Conservation (phyloP, 92 coral and sea anemone genomes). For the Desmophyllum pertusum region DNA sequence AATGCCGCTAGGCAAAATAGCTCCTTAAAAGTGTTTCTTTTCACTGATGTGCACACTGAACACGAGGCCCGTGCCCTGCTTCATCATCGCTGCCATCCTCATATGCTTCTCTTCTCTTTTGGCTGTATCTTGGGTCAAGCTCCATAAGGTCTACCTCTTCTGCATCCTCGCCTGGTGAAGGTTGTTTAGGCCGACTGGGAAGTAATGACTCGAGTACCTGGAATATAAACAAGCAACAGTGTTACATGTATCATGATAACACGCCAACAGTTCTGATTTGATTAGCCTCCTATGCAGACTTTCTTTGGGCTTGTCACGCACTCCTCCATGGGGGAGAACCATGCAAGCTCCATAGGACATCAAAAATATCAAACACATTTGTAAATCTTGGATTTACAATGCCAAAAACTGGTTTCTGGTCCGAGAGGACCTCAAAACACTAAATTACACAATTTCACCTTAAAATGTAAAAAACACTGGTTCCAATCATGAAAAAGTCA, state of each 20-base stretch:
- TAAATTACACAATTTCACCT: too few species aligned
- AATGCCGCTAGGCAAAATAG: conserved; percentile 1
- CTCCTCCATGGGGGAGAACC: too few species aligned
- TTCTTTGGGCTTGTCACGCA: too few species aligned
- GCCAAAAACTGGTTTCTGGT: too few species aligned
- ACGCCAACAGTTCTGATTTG: not conserved
- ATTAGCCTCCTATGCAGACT: too few species aligned
- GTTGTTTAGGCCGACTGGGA: conserved; percentile 78
- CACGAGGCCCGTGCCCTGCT: conserved; percentile 81
- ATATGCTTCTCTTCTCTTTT: conserved; percentile 82
- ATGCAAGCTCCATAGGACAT: too few species aligned
- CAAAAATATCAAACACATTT: too few species aligned
- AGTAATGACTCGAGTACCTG: conserved; percentile 85
- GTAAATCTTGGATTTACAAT: too few species aligned
- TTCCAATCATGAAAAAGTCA: too few species aligned
- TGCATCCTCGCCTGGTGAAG: conserved; percentile 62
- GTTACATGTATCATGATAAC: too few species aligned
- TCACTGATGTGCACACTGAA: conserved; percentile 97
- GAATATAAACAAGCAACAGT: not conserved
- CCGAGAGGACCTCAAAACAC: too few species aligned
- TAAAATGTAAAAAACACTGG: too few species aligned
- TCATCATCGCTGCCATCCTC: conserved; percentile 95
- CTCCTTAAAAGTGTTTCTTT: conserved; percentile 11
- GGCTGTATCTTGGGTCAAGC: conserved; percentile 72
- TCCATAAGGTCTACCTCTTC: conserved; percentile 88